These are phyloP conservation scores for Bubo bubo DNA, from an alignment of 2,113 vertebrate species.

Conservation along the genomic window DNA sequence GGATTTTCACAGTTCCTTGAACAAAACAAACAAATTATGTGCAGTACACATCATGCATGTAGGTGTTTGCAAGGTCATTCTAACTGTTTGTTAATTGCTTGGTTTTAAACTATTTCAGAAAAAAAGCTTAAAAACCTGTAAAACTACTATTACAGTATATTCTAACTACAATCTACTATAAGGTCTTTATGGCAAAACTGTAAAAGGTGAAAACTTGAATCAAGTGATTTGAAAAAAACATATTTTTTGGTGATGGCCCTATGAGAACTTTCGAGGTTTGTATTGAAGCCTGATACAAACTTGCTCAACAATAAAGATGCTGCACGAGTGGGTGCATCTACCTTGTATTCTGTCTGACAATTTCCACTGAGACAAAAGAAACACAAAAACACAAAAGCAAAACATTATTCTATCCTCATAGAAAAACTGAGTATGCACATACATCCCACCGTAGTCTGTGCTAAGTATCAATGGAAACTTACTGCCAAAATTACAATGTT, in stretches of 20 bases:
- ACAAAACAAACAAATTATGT: neutral
- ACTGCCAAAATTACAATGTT: neutral
- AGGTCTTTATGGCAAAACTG: neutral
- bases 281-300: neutral
- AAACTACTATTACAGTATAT: neutral
- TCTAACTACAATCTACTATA: neutral
- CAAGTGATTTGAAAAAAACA: neutral
- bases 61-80: neutral
- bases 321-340: neutral
- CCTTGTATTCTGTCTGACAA: neutral
- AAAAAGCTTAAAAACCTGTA: neutral
- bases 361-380: neutral
- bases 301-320: neutral
- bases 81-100: neutral
- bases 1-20: neutral
- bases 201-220: neutral
- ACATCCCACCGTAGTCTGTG: neutral
- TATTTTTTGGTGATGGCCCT: neutral
- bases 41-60: neutral
- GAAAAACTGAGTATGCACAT: neutral
- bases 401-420: neutral
- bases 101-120: neutral
- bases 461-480: neutral
- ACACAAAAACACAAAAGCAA: neutral
- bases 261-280: neutral